Evolutionary conservation across 2,113 vertebrate genomes (phyloP).

Genomic region (Mesembrinibis cayennensis): DNA sequence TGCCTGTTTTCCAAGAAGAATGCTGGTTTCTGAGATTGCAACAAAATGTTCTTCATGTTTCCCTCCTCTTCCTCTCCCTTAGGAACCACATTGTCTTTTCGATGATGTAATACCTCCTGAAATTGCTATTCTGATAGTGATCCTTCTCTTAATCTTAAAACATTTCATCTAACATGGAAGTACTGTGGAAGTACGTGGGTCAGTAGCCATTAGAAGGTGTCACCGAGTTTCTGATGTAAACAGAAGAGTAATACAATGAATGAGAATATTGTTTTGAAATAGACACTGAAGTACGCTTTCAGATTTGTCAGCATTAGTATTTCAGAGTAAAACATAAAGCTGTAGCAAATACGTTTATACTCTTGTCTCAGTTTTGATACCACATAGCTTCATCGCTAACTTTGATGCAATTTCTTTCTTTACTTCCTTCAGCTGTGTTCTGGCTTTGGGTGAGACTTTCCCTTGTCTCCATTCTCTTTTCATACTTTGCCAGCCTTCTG

Average conservation of each 20-base stretch:
- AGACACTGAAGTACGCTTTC: not conserved
- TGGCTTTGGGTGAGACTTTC: not conserved
- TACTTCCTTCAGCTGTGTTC: not conserved
- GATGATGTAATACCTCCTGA: not conserved
- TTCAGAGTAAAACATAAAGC: not conserved
- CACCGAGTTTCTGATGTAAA: not conserved
- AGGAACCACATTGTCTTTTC: not conserved
- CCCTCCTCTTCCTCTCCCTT: not conserved
- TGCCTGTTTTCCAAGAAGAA: not conserved
- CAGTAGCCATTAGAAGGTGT: not conserved
- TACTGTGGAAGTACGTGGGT: fast-evolving
- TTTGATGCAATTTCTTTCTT: not conserved
- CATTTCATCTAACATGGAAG: not conserved
- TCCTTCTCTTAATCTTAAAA: not conserved
- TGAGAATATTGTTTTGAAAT: not conserved
- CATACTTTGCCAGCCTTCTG: not conserved
- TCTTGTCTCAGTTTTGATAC: not conserved
- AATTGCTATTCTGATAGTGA: not conserved
- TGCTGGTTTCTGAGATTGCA: not conserved
- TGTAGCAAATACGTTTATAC: not conserved
- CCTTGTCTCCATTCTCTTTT: not conserved
- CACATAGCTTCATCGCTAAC: not conserved
- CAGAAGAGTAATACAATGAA: not conserved
- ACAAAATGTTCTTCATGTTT: not conserved
- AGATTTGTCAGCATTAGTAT: not conserved